Conservation (phyloP, 1,140 invertebrate genomes). For the Apis cerana region DNA sequence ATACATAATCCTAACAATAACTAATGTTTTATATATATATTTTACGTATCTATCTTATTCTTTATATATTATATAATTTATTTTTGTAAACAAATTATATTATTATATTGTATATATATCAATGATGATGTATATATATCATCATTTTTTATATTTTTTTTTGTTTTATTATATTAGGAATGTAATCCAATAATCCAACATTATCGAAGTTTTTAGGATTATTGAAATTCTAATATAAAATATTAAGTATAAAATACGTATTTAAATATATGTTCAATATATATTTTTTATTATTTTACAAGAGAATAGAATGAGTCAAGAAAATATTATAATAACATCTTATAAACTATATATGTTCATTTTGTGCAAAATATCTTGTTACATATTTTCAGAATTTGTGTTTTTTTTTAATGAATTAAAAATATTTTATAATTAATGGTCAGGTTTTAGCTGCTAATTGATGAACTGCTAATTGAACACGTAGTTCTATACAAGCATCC, state of each 20-base stretch:
- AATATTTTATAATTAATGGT: slow-evolving; percentile 29
- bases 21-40: too few relatives aligned
- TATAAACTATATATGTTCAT: slow-evolving; percentile 67
- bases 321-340: slow-evolving; percentile 60
- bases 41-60: too few relatives aligned
- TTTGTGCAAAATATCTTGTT: slow-evolving; percentile 64
- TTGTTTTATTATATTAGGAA: too few relatives aligned
- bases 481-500: slow-evolving; percentile 85
- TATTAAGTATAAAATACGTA: not conserved
- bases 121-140: too few relatives aligned
- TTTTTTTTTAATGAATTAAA: slow-evolving; percentile 23
- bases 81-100: too few relatives aligned
- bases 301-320: slow-evolving; percentile 54
- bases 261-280: slow-evolving; percentile 20
- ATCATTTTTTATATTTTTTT: too few relatives aligned
- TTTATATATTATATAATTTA: too few relatives aligned
- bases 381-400: slow-evolving; percentile 41
- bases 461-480: slow-evolving; percentile 85
- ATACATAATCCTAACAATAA: too few relatives aligned
- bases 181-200: too few relatives aligned
- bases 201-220: too few relatives aligned
- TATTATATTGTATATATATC: too few relatives aligned
- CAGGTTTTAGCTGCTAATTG: slow-evolving; percentile 76
- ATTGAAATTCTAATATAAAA: too few relatives aligned
- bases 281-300: slow-evolving; percentile 53